A percentile compares a stretch with the other conserved stretches of the same genome.
phyloP scores from a whole-genome alignment of 2,797 vertebrate species.

The Lophius americanus region DNA sequence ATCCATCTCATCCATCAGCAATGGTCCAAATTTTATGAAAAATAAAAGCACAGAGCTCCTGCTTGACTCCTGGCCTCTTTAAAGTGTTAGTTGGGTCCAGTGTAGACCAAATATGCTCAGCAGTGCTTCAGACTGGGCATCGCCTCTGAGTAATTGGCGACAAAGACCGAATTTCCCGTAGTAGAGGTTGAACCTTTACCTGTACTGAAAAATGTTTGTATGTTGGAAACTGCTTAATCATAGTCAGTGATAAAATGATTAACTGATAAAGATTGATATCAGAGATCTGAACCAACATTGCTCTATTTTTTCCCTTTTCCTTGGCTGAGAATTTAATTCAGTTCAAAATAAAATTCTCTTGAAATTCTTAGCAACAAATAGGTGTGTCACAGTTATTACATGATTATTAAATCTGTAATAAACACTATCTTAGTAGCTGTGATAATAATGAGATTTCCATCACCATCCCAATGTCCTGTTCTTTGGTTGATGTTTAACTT shows the following conservation, averaged over 20 bases:
- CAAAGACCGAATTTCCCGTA: too few species aligned
- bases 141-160: not conserved
- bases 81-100: slow-evolving; percentile 1
- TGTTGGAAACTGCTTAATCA: too few species aligned
- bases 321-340: not conserved
- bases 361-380: not conserved
- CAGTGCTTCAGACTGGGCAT: not conserved
- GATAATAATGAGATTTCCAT: too few species aligned
- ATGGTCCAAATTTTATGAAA: slow-evolving; percentile 39
- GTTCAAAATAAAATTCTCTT: not conserved
- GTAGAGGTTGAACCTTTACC: too few species aligned
- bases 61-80: slow-evolving; percentile 46
- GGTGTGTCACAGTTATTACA: too few species aligned
- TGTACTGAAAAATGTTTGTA: too few species aligned
- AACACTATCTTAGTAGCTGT: too few species aligned
- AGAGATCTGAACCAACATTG: not conserved
- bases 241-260: too few species aligned
- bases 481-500: too few species aligned
- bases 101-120: slow-evolving; percentile 26
- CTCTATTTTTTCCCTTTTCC: not conserved
- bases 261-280: too few species aligned
- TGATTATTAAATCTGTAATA: too few species aligned
- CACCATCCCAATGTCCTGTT: too few species aligned
- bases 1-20: not conserved
- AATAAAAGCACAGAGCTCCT: slow-evolving; percentile 36